Evolutionary conservation across 2,888 invertebrate species (phyloP).

Genomic region (Sarcophaga rosellei): DNA sequence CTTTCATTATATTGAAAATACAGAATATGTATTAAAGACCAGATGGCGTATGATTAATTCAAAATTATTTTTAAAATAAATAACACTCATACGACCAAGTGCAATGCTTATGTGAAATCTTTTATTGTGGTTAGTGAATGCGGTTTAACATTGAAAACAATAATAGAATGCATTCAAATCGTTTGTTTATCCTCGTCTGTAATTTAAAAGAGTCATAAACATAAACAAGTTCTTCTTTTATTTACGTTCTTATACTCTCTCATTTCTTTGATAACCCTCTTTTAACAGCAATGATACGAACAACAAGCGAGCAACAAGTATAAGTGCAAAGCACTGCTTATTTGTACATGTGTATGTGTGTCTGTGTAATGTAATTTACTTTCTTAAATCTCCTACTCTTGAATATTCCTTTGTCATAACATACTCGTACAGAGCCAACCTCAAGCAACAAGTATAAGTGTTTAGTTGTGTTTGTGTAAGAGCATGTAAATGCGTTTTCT

Average conservation of each 20-base stretch:
- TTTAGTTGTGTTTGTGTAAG: neutral
- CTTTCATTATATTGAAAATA: neutral
- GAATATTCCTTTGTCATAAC: too few relatives aligned
- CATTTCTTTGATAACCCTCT: neutral
- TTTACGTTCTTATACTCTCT: neutral
- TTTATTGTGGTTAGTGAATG: too few relatives aligned
- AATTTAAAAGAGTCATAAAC: neutral
- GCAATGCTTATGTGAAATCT: neutral
- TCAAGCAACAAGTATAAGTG: neutral
- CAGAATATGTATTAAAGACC: neutral
- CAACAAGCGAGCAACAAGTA: neutral
- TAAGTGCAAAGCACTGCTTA: neutral
- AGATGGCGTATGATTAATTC: constrained; percentile 44
- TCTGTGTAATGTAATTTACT: neutral
- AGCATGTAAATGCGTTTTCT: neutral
- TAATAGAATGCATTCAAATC: neutral
- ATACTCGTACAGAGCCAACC: neutral
- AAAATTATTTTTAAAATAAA: constrained; percentile 4
- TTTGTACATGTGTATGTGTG: neutral
- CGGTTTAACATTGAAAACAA: too few relatives aligned
- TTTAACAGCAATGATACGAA: neutral
- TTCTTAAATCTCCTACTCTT: too few relatives aligned
- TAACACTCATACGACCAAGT: constrained; percentile 22
- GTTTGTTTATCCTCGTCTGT: neutral
- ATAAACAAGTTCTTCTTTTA: neutral